Conservation (phyloP, 2,113 vertebrate genomes). For the Paraplagusia blochii region DNA sequence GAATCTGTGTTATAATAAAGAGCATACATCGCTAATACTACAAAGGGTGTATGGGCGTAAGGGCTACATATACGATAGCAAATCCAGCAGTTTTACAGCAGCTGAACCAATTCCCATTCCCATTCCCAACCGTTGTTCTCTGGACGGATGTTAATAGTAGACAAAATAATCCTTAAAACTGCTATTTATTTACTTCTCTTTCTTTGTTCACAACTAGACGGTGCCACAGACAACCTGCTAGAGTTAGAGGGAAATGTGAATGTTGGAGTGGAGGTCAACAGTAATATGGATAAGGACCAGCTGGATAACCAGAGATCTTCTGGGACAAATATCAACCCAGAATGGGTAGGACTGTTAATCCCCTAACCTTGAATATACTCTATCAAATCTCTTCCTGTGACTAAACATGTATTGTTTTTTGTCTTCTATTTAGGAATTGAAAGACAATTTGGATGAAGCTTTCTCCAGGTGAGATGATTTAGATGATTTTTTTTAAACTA, state of each 20-base stretch:
- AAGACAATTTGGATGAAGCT: conserved; percentile 90
- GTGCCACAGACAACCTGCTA: conserved; percentile 80
- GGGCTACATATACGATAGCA: too few species aligned
- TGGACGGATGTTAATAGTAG: neutral
- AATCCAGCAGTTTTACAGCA: too few species aligned
- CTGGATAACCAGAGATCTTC: conserved; percentile 57
- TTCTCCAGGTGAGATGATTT: conserved; percentile 86
- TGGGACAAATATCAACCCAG: conserved; percentile 71
- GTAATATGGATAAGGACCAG: conserved; percentile 38
- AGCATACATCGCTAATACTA: too few species aligned
- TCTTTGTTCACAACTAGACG: conserved; percentile 58
- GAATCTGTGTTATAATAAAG: too few species aligned
- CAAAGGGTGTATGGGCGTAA: too few species aligned
- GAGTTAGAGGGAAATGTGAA: conserved; percentile 78
- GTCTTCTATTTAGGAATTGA: conserved; percentile 77
- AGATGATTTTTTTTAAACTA: conserved; percentile 27
- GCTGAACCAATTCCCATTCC: too few species aligned
- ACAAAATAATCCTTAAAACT: neutral
- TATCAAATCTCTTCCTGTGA: neutral
- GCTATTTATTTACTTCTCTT: neutral
- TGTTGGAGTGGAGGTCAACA: conserved; percentile 60
- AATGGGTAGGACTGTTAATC: conserved; percentile 77
- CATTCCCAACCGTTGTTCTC: neutral
- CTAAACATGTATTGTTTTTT: neutral
- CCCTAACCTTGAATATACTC: too few species aligned